phyloP scores from a whole-genome alignment of 2,113 vertebrate species.

The Mustelus asterias region DNA sequence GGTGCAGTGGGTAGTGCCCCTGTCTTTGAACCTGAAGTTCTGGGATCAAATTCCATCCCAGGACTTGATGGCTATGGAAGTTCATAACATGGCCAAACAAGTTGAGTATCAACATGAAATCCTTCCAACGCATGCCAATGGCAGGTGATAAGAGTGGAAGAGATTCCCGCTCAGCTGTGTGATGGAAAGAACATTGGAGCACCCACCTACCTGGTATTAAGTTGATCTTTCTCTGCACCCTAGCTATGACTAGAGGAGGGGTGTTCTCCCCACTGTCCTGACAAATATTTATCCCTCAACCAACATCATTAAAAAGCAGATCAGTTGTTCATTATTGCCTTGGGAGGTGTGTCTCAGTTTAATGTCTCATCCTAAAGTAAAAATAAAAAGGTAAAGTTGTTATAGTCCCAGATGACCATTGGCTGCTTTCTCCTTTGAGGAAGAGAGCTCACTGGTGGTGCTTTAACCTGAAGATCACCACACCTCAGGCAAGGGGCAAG shows the following conservation, averaged over 20 bases:
- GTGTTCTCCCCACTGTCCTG: background rate
- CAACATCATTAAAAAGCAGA: background rate
- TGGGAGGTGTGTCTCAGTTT: background rate
- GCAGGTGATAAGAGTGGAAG: background rate
- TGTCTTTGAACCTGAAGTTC: no score
- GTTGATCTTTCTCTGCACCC: no score
- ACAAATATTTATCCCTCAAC: background rate
- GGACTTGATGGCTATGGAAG: no score
- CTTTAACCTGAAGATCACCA: no score
- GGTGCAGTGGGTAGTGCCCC: no score
- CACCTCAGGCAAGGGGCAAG: no score
- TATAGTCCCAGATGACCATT: no score
- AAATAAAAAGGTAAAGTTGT: no score
- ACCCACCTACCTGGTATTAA: no score
- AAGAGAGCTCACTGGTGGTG: no score
- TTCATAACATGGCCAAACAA: background rate
- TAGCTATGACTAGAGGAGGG: background rate
- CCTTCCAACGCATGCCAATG: background rate
- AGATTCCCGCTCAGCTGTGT: background rate
- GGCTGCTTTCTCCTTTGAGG: no score
- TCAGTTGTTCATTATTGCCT: background rate
- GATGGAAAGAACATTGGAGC: background rate
- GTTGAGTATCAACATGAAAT: background rate
- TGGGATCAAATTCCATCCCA: no score
- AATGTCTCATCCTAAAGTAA: background rate